Percentiles rank a stretch among this genome's conserved stretches.
phyloP scores from a whole-genome alignment of 2,888 invertebrate species.

The Mythimna pallens region DNA sequence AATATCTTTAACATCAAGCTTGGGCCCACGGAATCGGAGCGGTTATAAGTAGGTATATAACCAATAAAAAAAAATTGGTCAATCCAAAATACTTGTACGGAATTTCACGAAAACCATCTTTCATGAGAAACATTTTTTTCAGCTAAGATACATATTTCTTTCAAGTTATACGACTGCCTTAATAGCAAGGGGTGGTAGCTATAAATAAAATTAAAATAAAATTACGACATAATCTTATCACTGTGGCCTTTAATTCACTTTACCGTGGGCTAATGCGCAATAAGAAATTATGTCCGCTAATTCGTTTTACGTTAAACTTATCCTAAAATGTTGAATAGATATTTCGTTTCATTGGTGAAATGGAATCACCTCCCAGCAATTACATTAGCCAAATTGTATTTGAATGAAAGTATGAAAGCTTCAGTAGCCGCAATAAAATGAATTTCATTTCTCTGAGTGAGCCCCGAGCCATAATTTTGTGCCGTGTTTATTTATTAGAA shows the following conservation, averaged over 20 bases:
- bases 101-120: too few relatives aligned
- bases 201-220: constrained; percentile 60
- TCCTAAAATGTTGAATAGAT: constrained; percentile 47
- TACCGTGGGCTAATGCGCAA: constrained; percentile 46
- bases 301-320: constrained; percentile 53
- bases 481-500: constrained; percentile 73
- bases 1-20: too few relatives aligned
- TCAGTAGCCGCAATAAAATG: constrained; percentile 82
- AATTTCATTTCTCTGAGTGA: constrained; percentile 84
- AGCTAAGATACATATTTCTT: constrained; percentile 33
- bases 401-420: constrained; percentile 79
- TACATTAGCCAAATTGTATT: constrained; percentile 86
- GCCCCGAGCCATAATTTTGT: constrained; percentile 70
- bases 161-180: constrained; percentile 33
- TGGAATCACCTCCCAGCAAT: constrained; percentile 80
- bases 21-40: too few relatives aligned
- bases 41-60: too few relatives aligned
- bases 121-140: background rate
- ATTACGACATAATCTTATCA: constrained; percentile 65
- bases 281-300: constrained; percentile 58
- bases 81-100: background rate
- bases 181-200: constrained; percentile 25
- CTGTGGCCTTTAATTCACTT: constrained; percentile 58
- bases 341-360: constrained; percentile 67
- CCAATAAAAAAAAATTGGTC: background rate